Conservation (phyloP, 2,888 invertebrate genomes). For the Antitype chi region DNA sequence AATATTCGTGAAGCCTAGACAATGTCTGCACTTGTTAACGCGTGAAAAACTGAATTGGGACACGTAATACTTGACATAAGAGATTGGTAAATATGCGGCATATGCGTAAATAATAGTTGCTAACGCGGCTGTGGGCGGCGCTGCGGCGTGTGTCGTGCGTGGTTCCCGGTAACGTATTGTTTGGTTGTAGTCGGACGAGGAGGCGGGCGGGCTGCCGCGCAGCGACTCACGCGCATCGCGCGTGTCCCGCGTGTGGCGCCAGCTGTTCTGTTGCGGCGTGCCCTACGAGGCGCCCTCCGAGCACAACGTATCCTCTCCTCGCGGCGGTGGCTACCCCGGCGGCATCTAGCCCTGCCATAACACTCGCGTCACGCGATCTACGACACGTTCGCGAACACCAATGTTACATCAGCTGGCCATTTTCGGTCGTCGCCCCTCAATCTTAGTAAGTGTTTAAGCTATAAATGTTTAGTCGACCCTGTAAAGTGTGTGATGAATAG, state of each 20-base stretch:
- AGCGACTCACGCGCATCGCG: conserved; percentile 76
- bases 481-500: conserved; percentile 35
- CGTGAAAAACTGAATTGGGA: conserved; percentile 3
- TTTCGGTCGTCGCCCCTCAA: conserved; percentile 63
- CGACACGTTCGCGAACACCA: conserved; percentile 56
- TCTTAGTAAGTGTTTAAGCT: conserved; percentile 59
- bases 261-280: conserved; percentile 86
- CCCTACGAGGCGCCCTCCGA: conserved; percentile 82
- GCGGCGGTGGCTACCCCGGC: conserved; percentile 53
- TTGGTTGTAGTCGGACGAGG: conserved; percentile 85
- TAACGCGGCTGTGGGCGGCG: conserved; percentile 10
- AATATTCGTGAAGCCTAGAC: conserved; percentile 12
- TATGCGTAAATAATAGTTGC: conserved; percentile 3
- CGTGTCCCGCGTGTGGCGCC: conserved; percentile 81
- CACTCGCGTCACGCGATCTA: conserved; percentile 53
- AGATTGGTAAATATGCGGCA: conserved; percentile 13
- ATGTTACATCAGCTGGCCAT: conserved; percentile 77
- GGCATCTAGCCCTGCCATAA: conserved; percentile 73
- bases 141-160: conserved; percentile 28
- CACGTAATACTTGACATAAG: not conserved
- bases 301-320: conserved; percentile 76
- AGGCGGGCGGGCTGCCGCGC: conserved; percentile 88
- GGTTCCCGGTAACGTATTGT: conserved; percentile 49
- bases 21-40: conserved; percentile 7
- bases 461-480: conserved; percentile 59